A percentile compares a stretch with the other conserved stretches of the same genome.
Evolutionary conservation across 2,888 invertebrate genomes (phyloP).

Genomic region (Tridacna crocea): DNA sequence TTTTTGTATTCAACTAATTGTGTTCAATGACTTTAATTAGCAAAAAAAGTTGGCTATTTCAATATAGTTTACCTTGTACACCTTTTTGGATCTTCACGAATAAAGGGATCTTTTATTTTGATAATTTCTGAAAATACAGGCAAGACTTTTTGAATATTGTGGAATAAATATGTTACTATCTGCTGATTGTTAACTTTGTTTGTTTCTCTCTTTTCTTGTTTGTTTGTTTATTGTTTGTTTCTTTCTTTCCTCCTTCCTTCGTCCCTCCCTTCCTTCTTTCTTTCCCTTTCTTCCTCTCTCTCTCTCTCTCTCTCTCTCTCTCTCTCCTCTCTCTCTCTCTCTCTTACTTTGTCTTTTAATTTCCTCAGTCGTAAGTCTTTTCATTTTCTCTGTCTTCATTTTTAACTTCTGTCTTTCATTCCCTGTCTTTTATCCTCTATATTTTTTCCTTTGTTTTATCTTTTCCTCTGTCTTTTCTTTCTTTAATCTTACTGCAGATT

Average conservation of each 20-base stretch:
- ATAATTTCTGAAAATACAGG: too few species aligned
- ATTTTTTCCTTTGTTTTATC: not conserved
- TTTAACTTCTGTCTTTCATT: not conserved
- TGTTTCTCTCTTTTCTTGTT: not conserved
- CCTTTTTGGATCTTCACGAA: too few species aligned
- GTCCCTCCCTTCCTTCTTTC: not conserved
- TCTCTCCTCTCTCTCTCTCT: constrained; percentile 14
- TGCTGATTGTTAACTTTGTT: not conserved
- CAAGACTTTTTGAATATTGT: too few species aligned
- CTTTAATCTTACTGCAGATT: not conserved
- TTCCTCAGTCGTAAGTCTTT: not conserved
- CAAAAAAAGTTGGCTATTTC: not conserved
- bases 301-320: constrained; percentile 14
- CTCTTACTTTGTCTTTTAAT: not conserved
- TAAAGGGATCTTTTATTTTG: too few species aligned
- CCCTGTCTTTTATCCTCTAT: constrained; percentile 3
- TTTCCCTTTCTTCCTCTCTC: constrained; percentile 1
- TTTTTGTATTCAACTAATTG: not conserved
- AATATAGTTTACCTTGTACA: not conserved
- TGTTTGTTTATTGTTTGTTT: not conserved
- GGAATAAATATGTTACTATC: too few species aligned
- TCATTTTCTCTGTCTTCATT: not conserved
- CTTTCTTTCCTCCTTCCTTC: not conserved
- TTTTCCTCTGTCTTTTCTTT: not conserved
- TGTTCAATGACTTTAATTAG: not conserved